Conservation (phyloP, 2,113 vertebrate genomes). For the Gymnobelideus leadbeateri region DNA sequence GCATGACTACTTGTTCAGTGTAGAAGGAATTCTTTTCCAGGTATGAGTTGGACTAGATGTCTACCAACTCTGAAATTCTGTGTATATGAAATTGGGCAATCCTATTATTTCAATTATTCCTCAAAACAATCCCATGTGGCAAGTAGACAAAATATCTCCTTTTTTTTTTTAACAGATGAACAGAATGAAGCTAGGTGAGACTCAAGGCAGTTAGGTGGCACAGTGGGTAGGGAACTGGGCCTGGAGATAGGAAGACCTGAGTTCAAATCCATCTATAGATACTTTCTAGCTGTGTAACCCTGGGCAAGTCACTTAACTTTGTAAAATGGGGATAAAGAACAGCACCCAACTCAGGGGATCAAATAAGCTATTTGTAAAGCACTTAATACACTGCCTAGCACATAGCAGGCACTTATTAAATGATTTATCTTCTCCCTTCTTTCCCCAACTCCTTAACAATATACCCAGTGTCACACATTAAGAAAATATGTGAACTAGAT, state of each 20-base stretch:
- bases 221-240: too few relatives aligned
- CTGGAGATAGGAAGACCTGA: neutral
- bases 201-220: neutral
- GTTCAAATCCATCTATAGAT: neutral
- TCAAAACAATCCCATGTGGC: neutral
- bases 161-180: neutral
- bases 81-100: neutral
- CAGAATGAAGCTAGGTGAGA: neutral
- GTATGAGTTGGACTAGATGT: neutral
- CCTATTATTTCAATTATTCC: neutral
- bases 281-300: neutral
- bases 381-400: neutral
- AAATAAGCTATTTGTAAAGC: neutral
- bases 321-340: neutral
- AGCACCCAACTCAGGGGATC: neutral
- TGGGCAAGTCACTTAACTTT: neutral
- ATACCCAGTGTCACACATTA: neutral
- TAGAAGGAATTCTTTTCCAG: neutral
- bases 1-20: neutral
- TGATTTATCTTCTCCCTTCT: neutral
- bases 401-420: neutral
- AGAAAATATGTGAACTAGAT: neutral
- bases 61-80: neutral
- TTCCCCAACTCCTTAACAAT: neutral
- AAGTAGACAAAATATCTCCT: neutral